A percentile compares a stretch with the other conserved stretches of the same genome.
Conservation (phyloP, 2,888 invertebrate species). For the Timandra comae region DNA sequence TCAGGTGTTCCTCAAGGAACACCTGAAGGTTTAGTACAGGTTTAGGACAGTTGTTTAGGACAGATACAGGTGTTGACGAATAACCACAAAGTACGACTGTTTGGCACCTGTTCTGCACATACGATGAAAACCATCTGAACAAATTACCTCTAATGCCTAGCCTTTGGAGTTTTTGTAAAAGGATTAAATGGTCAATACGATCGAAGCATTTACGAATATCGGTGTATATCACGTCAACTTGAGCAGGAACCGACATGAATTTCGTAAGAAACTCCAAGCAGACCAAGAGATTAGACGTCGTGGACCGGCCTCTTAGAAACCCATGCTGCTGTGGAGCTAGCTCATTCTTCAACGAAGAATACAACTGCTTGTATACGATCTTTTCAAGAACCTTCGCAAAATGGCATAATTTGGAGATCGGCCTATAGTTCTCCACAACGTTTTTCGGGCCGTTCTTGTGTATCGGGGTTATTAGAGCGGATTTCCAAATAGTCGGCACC, state of each 20-base stretch:
- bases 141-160: too few relatives aligned
- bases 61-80: too few relatives aligned
- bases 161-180: slow-evolving; percentile 3
- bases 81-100: too few relatives aligned
- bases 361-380: slow-evolving; percentile 2
- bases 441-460: slow-evolving; percentile 6
- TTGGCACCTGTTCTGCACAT: too few relatives aligned
- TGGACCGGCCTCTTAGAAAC: slow-evolving; percentile 5
- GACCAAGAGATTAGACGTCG: slow-evolving; percentile 5
- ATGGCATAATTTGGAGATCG: slow-evolving; percentile 5
- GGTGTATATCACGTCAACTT: slow-evolving; percentile 7
- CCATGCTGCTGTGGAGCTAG: slow-evolving; percentile 4
- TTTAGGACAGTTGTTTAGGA: too few relatives aligned
- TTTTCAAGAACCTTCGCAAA: slow-evolving; percentile 5
- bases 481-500: slow-evolving; percentile 16
- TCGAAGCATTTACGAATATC: slow-evolving; percentile 8
- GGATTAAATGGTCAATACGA: slow-evolving; percentile 4
- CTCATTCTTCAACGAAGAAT: slow-evolving; percentile 1
- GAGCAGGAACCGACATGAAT: slow-evolving; percentile 3
- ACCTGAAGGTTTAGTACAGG: too few relatives aligned
- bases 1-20: too few relatives aligned
- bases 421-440: slow-evolving; percentile 4
- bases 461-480: slow-evolving; percentile 5
- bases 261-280: slow-evolving; percentile 3
- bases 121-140: too few relatives aligned